A percentile compares a stretch with the other conserved stretches of the same genome.
Conservation (phyloP, 2,888 invertebrate species). For the Ptilodon capucinus region DNA sequence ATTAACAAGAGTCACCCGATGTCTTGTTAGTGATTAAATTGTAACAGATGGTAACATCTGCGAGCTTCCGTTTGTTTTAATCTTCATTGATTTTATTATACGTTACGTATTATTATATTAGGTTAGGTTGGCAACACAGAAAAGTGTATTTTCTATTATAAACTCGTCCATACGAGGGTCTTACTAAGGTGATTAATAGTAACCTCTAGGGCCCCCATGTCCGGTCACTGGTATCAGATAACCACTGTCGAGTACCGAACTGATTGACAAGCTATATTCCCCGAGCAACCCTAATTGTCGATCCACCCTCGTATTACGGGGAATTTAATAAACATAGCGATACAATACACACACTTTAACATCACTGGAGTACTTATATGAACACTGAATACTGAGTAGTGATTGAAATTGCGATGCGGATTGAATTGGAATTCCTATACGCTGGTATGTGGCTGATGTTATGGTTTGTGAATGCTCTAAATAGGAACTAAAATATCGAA, state of each 20-base stretch:
- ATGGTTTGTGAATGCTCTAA: no score
- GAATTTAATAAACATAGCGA: slow-evolving; percentile 70
- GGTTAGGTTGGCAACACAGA: not conserved
- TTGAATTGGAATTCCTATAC: slow-evolving; percentile 23
- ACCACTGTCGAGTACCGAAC: slow-evolving; percentile 47
- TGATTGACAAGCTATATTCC: slow-evolving; percentile 72
- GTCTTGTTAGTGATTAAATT: slow-evolving; percentile 17
- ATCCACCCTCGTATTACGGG: slow-evolving; percentile 61
- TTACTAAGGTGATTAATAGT: slow-evolving; percentile 31
- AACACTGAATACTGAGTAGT: slow-evolving; percentile 46
- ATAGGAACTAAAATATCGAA: no score
- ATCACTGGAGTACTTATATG: slow-evolving; percentile 53
- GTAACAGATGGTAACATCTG: slow-evolving; percentile 21
- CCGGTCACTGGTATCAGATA: slow-evolving; percentile 53
- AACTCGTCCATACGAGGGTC: slow-evolving; percentile 13
- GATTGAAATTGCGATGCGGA: slow-evolving; percentile 58
- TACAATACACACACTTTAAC: slow-evolving; percentile 49
- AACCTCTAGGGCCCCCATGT: slow-evolving; percentile 39
- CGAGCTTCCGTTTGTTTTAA: slow-evolving; percentile 24
- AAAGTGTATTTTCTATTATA: not conserved
- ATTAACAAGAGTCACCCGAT: slow-evolving; percentile 17
- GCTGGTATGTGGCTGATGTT: no score
- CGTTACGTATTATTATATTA: not conserved
- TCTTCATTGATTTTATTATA: not conserved
- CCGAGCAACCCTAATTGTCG: slow-evolving; percentile 65